Percentiles rank a stretch among this genome's conserved stretches.
Conservation (phyloP, 2,888 invertebrate species). For the Trichogramma dendrolimi region DNA sequence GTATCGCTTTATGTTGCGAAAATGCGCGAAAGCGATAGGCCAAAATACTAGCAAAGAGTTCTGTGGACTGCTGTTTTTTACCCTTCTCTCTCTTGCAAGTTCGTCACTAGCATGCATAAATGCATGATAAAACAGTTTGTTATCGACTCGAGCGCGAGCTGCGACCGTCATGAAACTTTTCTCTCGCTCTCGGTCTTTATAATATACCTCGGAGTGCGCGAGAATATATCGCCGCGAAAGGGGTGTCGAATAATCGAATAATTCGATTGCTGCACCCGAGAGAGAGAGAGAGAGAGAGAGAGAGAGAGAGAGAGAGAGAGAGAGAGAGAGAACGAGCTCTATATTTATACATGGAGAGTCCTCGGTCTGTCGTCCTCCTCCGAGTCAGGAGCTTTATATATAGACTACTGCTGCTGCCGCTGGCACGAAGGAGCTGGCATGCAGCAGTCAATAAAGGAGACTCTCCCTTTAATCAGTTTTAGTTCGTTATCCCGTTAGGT, state of each 20-base stretch:
- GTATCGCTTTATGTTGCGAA: no score
- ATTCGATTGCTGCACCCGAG: background rate
- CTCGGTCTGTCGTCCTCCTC: no score
- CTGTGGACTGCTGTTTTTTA: no score
- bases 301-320: conserved; percentile 1
- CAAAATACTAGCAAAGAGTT: no score
- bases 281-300: background rate
- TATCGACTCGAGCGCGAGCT: no score
- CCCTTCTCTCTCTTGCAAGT: no score
- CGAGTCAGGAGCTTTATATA: no score
- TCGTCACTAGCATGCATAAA: no score
- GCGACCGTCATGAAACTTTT: background rate
- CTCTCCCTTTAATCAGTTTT: conserved; percentile 46
- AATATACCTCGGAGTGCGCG: background rate
- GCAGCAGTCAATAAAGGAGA: conserved; percentile 46
- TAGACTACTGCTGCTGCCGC: no score
- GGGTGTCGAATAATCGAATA: background rate
- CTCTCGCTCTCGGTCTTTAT: background rate
- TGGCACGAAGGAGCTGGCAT: conserved; percentile 26
- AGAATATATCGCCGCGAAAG: background rate
- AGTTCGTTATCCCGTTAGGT: conserved; percentile 49
- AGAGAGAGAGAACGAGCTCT: conserved; percentile 29
- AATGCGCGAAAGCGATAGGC: no score
- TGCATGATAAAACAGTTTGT: no score
- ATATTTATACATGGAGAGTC: no score